phyloP scores from a whole-genome alignment of 2,888 invertebrate species.

The Rotaria magnacalcarata region DNA sequence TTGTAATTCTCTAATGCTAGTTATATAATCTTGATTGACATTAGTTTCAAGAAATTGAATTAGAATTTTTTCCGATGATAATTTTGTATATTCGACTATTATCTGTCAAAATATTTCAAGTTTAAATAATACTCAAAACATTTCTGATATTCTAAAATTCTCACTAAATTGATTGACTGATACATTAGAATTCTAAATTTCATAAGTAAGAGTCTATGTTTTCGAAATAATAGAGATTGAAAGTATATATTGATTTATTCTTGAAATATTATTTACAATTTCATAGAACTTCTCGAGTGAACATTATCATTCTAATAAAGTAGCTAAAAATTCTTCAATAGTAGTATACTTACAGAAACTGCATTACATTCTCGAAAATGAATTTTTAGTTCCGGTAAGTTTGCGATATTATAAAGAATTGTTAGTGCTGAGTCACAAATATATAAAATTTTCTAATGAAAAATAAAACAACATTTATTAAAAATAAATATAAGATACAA shows the following conservation, averaged over 20 bases:
- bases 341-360: background rate
- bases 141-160: no score
- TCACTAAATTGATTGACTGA: no score
- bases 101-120: background rate
- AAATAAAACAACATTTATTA: background rate
- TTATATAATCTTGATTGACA: background rate
- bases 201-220: no score
- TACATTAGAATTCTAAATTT: no score
- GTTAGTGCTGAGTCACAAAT: background rate
- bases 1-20: constrained; percentile 10
- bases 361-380: constrained; percentile 30
- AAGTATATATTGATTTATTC: no score
- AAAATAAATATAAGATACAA: background rate
- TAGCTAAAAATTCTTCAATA: no score
- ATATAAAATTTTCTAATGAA: background rate
- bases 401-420: constrained; percentile 8
- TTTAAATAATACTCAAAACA: no score
- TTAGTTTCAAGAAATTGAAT: background rate
- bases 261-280: no score
- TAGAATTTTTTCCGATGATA: background rate
- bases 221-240: no score
- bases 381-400: constrained; percentile 14
- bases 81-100: constrained; percentile 21
- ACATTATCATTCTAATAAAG: no score
- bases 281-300: no score